These are phyloP conservation scores for Felis chaus DNA, from an alignment of 2,113 vertebrate species.

Conservation along the genomic window DNA sequence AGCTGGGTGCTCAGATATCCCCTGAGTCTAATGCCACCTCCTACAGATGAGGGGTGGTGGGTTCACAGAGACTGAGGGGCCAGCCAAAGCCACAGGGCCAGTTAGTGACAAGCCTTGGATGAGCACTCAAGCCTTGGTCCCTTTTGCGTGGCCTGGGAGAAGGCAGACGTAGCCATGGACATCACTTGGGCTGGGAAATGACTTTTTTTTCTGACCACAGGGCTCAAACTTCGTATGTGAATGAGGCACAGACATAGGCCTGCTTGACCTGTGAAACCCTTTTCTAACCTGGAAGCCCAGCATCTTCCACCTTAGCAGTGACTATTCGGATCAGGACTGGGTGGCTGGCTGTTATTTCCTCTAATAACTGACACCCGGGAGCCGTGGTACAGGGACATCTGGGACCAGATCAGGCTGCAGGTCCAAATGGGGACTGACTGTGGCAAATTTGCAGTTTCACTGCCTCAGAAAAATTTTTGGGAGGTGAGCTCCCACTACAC, in stretches of 20 bases:
- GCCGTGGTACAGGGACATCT: too few relatives aligned
- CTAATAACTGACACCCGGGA: too few relatives aligned
- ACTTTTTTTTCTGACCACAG: too few relatives aligned
- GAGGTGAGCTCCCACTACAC: too few relatives aligned
- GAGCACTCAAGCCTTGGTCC: not conserved
- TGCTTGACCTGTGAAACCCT: not conserved
- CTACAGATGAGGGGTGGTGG: not conserved
- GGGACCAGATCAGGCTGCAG: too few relatives aligned
- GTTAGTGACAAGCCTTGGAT: conserved; percentile 13
- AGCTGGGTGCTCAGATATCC: not conserved
- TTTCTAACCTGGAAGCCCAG: not conserved
- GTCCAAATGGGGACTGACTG: too few relatives aligned
- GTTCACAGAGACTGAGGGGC: not conserved
- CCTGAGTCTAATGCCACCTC: too few relatives aligned
- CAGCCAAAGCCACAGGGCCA: not conserved
- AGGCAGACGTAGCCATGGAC: not conserved
- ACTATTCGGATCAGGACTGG: too few relatives aligned
- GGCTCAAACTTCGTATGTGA: not conserved
- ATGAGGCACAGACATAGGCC: not conserved
- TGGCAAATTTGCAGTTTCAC: too few relatives aligned
- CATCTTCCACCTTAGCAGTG: too few relatives aligned
- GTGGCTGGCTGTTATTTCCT: too few relatives aligned
- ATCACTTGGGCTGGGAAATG: rapidly evolving
- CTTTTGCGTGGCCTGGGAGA: conserved; percentile 76
- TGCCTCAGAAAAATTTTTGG: too few relatives aligned